These are phyloP conservation scores for Falco punctatus DNA, from an alignment of 2,113 vertebrate species.

Conservation along the genomic window DNA sequence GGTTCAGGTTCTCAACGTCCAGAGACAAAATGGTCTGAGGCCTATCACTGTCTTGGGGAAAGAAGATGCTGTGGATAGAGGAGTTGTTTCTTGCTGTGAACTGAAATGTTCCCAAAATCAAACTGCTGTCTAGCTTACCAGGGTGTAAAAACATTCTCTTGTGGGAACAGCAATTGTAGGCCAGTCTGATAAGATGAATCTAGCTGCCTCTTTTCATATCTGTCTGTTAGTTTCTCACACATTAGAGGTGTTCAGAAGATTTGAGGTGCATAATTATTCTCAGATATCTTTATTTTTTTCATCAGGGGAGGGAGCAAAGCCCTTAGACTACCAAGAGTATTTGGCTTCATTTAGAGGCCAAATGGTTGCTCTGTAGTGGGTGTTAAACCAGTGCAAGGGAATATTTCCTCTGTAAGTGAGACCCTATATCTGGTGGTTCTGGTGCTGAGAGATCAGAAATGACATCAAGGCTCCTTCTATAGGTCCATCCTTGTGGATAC, in stretches of 20 bases:
- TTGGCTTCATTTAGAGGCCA: not conserved
- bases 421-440: not conserved
- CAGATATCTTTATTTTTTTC: not conserved
- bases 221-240: not conserved
- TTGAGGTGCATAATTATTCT: not conserved
- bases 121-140: not conserved
- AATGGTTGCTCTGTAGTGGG: not conserved
- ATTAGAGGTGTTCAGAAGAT: not conserved
- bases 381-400: not conserved
- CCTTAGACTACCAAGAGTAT: not conserved
- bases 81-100: not conserved
- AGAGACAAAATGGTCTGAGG: not conserved
- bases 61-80: not conserved
- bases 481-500: not conserved
- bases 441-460: not conserved
- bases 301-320: not conserved
- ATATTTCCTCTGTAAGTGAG: not conserved
- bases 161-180: not conserved
- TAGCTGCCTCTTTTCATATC: not conserved
- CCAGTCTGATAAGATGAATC: not conserved
- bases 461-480: rapidly evolving
- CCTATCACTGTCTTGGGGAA: not conserved
- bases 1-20: not conserved
- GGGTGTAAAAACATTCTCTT: not conserved
- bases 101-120: not conserved